Evolutionary conservation across 2,113 vertebrate genomes (phyloP).

Genomic region (Notiomystis cincta): DNA sequence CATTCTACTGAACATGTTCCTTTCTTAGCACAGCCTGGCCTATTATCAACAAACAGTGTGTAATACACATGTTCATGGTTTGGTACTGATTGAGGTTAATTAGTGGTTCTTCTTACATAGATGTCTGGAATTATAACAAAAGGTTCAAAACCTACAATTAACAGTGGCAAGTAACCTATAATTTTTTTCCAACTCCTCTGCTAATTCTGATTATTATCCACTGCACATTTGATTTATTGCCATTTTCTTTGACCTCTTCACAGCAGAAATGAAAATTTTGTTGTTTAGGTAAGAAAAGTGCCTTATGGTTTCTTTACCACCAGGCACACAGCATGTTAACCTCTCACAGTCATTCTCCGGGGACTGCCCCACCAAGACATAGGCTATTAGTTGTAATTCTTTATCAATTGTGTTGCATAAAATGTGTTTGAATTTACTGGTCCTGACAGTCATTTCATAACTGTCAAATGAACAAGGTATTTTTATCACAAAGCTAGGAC

Average conservation of each 20-base stretch:
- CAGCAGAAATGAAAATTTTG: conserved; percentile 19
- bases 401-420: background rate
- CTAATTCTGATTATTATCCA: conserved; percentile 60
- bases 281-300: background rate
- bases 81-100: conserved; percentile 69
- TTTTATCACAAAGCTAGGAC: background rate
- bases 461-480: background rate
- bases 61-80: conserved; percentile 54
- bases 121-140: conserved; percentile 71
- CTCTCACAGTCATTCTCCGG: conserved; percentile 1
- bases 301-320: background rate
- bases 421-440: background rate
- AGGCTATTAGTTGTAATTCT: conserved; percentile 24
- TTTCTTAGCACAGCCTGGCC: conserved; percentile 61
- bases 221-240: conserved; percentile 53
- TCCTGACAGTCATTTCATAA: background rate
- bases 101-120: conserved; percentile 65
- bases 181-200: conserved; percentile 63
- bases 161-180: conserved; percentile 60
- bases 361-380: background rate
- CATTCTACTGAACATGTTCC: conserved; percentile 1
- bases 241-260: conserved; percentile 55
- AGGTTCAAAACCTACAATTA: conserved; percentile 66
- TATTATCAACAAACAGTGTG: conserved; percentile 46
- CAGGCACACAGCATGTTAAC: background rate